Evolutionary conservation across 2,888 invertebrate species (phyloP), one percentile per base, ranked within the genome.

Genomic region (Lepidocyrtoides sp.): DNA sequence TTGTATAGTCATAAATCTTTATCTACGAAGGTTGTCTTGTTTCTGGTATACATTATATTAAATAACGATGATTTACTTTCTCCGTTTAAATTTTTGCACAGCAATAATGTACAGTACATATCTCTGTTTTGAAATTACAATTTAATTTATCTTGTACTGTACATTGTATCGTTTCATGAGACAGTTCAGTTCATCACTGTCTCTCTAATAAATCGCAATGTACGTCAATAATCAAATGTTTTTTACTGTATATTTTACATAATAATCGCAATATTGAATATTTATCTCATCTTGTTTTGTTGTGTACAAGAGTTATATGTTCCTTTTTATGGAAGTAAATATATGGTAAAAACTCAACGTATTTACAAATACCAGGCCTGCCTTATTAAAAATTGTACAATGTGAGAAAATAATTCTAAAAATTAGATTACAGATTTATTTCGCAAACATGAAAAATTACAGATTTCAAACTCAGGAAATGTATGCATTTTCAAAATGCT

Each of bases 101-200:
- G 20, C 57, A 72, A 20, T 32, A 4, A 5, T 23, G 66, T 36
- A 36, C 36, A n/a, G n/a, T n/a, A n/a, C n/a, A n/a, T n/a, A 36
- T 36, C 20, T 72, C n/a, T 10, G 69, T 14, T 41, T 72, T 36
- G 69, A 2, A 72, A 72, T 20, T 36, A 10, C 17, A 7, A 17
- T 69, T 36, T 72, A 7, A 72, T 20, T 72, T 66, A 36, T 60
- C 7, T 66, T 32, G 32, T n/a, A 4, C 41, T 72, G 69, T 72
- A 72, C 69, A 72, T 72, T 63, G 29, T 63, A 26, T 14, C n/a
- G 29, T 26, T 57, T 63, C 63, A 29, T 63, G 63, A 63, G 63
- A 23, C 29, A 23, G 29, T 63, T 63, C 10, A 29, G 63, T 63
- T 63, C 29, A 63, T 63, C 29, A 63, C 2, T 63, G 12, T 26